Base-by-base conservation (phyloP, 2,113 vertebrate genomes). In the Eulemur macaco region DNA sequence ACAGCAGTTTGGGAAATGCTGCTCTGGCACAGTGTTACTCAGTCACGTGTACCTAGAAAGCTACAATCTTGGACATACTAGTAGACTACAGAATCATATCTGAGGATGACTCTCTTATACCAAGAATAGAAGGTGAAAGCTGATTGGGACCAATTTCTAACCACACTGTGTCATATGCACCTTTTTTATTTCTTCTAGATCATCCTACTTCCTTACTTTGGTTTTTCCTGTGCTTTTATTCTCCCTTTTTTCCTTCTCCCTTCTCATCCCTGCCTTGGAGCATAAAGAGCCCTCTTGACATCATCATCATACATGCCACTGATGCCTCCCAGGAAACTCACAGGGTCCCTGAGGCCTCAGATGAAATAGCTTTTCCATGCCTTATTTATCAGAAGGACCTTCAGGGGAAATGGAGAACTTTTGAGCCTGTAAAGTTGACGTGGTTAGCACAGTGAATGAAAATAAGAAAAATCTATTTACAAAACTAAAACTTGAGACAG, bases 41-140 rank as follows among this genome's bases (percentile, higher is more conserved):
- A 42, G n/a, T 60, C 37, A 7, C 15, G 0, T 7, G 47, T 89
- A 58, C 50, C 34, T 25, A 66, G 60, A 82, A 83, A 86, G 37
- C 81, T 69, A 5, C 20, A 15, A 14, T 50, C 27, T 68, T 29
- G 13, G 15, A 71, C 47, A 8, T 5, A n/a, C 3, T 45, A 54
- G 12, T 56, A 58, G 4, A n/a, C 31, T 47, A 64, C n/a, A 34
- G 45, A 47, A 39, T 63, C 50, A 9, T 23, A 5, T 37, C 76
- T 6, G 8, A 80, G 42, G 21, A 34, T 29, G 47, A 11, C 39
- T 54, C 23, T 15, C 0, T 50, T 9, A 13, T 5, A 54, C 29
- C 39, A 34, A 34, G 27, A 68, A 8, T 34, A 58, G 80, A 50
- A 64, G 50, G 21, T 14, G 6, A 31, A 42, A 29, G 23, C 58